Conservation (phyloP, 2,888 invertebrate genomes). For the Cylloceria caligata region DNA sequence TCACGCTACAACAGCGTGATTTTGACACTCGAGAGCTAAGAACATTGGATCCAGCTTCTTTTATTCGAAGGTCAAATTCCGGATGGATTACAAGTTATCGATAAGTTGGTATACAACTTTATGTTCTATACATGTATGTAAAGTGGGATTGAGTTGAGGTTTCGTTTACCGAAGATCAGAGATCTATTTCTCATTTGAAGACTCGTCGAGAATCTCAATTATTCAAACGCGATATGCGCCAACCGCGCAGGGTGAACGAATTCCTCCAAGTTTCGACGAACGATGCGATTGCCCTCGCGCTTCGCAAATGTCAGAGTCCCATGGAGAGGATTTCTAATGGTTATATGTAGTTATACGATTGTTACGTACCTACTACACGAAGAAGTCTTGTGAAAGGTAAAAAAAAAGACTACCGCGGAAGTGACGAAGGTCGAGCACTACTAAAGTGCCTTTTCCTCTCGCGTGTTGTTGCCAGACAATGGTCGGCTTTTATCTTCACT, state of each 20-base stretch:
- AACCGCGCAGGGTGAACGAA: constrained; percentile 19
- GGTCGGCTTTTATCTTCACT: constrained; percentile 38
- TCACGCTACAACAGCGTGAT: background rate
- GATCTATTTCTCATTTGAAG: constrained; percentile 19
- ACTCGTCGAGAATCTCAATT: constrained; percentile 21
- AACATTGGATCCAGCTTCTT: background rate
- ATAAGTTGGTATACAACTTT: background rate
- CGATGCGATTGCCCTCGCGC: constrained; percentile 3
- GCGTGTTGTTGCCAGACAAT: constrained; percentile 23
- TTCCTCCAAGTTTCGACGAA: constrained; percentile 27
- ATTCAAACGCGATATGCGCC: constrained; percentile 9
- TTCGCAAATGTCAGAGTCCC: constrained; percentile 39
- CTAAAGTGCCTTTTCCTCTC: constrained; percentile 26
- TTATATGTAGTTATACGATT: background rate
- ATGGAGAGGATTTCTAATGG: background rate
- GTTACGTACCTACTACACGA: background rate
- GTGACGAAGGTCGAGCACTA: constrained; percentile 39
- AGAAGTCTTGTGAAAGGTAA: background rate
- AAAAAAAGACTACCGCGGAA: constrained; percentile 40
- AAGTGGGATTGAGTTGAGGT: background rate
- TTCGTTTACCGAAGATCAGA: constrained; percentile 35
- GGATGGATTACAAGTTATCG: background rate
- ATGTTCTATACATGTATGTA: background rate
- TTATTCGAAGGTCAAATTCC: constrained; percentile 43
- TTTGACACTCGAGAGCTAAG: background rate